phyloP scores from a whole-genome alignment of 2,113 vertebrate genomes.

The Bagarius yarrelli region DNA sequence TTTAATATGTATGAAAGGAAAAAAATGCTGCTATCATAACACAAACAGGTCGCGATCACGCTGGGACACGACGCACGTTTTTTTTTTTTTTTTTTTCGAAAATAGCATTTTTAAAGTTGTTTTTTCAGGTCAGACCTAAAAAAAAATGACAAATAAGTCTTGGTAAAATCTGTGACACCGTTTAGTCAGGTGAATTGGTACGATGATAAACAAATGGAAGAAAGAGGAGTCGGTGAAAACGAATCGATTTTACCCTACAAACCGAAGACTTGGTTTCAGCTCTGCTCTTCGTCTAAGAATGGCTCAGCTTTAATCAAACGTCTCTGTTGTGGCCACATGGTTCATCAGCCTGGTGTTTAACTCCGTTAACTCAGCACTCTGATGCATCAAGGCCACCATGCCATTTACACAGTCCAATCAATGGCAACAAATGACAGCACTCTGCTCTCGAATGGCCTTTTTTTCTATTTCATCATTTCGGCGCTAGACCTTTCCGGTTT shows the following conservation, averaged over 20 bases:
- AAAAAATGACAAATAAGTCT: background rate
- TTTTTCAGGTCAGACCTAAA: background rate
- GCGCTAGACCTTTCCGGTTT: constrained; percentile 56
- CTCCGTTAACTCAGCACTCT: constrained; percentile 39
- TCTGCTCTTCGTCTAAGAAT: constrained; percentile 25
- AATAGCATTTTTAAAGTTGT: background rate
- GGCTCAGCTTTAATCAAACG: constrained; percentile 27
- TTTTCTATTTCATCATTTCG: constrained; percentile 59
- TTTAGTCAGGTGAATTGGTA: background rate
- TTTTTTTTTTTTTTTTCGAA: too few species aligned
- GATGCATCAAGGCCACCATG: constrained; percentile 35
- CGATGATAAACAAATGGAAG: background rate
- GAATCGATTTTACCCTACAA: constrained; percentile 25
- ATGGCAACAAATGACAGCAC: constrained; percentile 43
- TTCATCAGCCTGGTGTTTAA: constrained; percentile 3
- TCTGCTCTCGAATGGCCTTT: constrained; percentile 49
- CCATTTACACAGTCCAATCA: constrained; percentile 46
- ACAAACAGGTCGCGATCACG: constrained; percentile 9
- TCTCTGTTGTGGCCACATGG: background rate
- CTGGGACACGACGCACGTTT: background rate
- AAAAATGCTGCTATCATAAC: constrained; percentile 29
- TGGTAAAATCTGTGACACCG: constrained; percentile 3
- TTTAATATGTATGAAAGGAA: too few species aligned
- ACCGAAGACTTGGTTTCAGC: background rate
- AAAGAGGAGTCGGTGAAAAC: background rate